Evolutionary conservation across 92 coral and sea anemone species (phyloP).

Genomic region (Chrysogorgia sp.): DNA sequence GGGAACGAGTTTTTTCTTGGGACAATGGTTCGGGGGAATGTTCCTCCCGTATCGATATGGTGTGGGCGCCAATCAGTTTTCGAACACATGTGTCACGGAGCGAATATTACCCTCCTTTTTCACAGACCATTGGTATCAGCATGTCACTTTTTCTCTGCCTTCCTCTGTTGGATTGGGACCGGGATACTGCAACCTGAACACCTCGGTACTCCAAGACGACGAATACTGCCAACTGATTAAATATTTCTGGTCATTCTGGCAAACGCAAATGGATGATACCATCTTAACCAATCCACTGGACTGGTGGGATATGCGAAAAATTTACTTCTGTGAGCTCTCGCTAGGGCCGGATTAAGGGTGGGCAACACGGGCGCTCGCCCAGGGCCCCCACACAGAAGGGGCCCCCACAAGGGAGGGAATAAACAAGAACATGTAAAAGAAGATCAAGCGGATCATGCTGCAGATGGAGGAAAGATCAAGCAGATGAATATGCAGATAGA

Average conservation of each 20-base stretch:
- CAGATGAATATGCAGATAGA: too few species aligned
- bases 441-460: too few species aligned
- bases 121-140: constrained; percentile 39
- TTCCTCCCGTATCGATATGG: constrained; percentile 55
- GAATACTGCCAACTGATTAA: constrained; percentile 17
- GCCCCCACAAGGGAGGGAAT: too few species aligned
- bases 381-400: too few species aligned
- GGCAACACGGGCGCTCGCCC: too few species aligned
- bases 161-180: constrained; percentile 6
- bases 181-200: constrained; percentile 33
- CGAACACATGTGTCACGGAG: not conserved
- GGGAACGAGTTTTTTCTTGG: constrained; percentile 37
- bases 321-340: constrained; percentile 19
- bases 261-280: not conserved
- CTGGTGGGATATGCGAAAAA: constrained; percentile 49
- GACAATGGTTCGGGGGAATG: constrained; percentile 24
- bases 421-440: too few species aligned
- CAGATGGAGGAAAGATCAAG: too few species aligned
- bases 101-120: constrained; percentile 34
- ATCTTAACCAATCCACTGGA: constrained; percentile 19
- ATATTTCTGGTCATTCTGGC: constrained; percentile 36
- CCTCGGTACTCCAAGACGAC: constrained; percentile 35
- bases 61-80: constrained; percentile 44
- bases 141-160: not conserved
- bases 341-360: too few species aligned